Evolutionary conservation across 2,888 invertebrate species (phyloP).

Genomic region (Cryptophagus acutangulus): DNA sequence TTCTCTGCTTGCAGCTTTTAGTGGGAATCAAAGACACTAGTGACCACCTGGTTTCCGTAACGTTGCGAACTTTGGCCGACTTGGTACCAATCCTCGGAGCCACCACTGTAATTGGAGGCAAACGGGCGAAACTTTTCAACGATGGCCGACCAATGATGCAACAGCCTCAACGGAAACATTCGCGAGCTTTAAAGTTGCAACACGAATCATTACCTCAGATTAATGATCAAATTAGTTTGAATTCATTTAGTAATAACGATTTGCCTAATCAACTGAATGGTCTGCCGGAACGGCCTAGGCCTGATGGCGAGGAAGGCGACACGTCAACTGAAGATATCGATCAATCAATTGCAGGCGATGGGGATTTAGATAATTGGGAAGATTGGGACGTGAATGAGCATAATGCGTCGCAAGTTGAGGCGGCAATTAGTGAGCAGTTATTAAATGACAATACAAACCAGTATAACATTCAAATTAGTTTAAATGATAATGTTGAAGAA

Average conservation of each 20-base stretch:
- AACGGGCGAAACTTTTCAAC: conserved; percentile 73
- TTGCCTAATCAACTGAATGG: conserved; percentile 36
- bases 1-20: conserved; percentile 59
- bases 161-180: not conserved
- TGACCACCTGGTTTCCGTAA: conserved; percentile 75
- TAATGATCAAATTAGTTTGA: not conserved
- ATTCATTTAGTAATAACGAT: not conserved
- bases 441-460: too few relatives aligned
- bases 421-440: too few relatives aligned
- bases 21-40: conserved; percentile 84
- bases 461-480: too few relatives aligned
- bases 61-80: conserved; percentile 75
- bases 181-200: not conserved
- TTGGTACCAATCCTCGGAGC: conserved; percentile 82
- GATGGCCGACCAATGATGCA: conserved; percentile 69
- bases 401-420: too few relatives aligned
- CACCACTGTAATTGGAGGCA: conserved; percentile 78
- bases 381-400: conserved; percentile 66
- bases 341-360: conserved; percentile 44
- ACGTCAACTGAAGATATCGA: conserved; percentile 47
- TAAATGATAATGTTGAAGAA: conserved; percentile 5
- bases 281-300: conserved; percentile 71
- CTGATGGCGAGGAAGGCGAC: conserved; percentile 77
- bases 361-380: conserved; percentile 75
- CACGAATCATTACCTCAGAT: not conserved